phyloP scores from a whole-genome alignment of 2,797 vertebrate genomes.

The Centroberyx gerrardi region DNA sequence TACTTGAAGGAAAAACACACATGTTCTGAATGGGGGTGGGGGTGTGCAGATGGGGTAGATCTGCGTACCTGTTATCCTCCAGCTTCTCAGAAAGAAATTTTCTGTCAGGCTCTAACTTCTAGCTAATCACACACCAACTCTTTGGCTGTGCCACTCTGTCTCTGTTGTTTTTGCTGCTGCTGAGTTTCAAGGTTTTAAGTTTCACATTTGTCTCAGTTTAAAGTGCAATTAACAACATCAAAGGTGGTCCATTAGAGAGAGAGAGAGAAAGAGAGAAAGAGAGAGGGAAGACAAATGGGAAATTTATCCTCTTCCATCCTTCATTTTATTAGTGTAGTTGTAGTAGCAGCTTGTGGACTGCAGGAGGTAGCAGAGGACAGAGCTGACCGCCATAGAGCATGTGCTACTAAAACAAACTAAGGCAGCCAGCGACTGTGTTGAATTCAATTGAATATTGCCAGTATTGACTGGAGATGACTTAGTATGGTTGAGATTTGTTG shows the following conservation, averaged over 20 bases:
- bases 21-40: not conserved
- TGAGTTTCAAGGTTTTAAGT: not conserved
- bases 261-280: not conserved
- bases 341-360: conserved; percentile 52
- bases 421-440: not conserved
- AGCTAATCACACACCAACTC: not conserved
- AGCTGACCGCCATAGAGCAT: not conserved
- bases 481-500: too few relatives aligned
- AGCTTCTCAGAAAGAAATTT: not conserved
- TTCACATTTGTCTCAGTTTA: not conserved
- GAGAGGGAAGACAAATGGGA: not conserved
- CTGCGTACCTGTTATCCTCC: not conserved
- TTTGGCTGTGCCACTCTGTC: not conserved
- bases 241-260: not conserved
- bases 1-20: too few relatives aligned
- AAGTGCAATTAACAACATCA: not conserved
- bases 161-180: not conserved
- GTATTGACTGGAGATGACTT: too few relatives aligned
- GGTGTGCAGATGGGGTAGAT: not conserved
- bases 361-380: conserved; percentile 70
- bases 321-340: conserved; percentile 13
- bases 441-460: not conserved
- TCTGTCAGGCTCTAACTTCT: too few relatives aligned
- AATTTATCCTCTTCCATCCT: not conserved
- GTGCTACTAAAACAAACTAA: conserved; percentile 8